These are phyloP conservation scores for Pachypeltis micranthus DNA, from an alignment of 1,140 invertebrate genomes.

Conservation along the genomic window DNA sequence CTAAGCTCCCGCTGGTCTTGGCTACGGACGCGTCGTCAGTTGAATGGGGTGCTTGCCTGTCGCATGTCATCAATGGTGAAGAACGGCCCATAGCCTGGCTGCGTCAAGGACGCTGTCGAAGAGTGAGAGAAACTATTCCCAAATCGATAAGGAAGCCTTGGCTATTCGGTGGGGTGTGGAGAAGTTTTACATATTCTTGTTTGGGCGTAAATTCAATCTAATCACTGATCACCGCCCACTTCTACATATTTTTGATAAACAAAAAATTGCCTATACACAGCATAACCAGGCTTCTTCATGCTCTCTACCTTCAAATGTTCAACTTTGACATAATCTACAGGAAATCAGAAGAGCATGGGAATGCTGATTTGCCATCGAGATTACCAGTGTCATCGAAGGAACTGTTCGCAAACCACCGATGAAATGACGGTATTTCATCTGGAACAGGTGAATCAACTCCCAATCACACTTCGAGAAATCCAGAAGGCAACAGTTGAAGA, in stretches of 20 bases:
- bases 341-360: constrained; percentile 23
- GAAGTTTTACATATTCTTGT: constrained; percentile 34
- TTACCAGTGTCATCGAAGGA: constrained; percentile 15
- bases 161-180: constrained; percentile 33
- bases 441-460: neutral
- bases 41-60: constrained; percentile 38
- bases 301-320: constrained; percentile 31
- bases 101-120: constrained; percentile 33
- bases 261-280: constrained; percentile 28
- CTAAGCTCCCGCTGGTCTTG: constrained; percentile 32
- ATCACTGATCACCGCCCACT: constrained; percentile 26
- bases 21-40: constrained; percentile 38
- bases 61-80: constrained; percentile 33
- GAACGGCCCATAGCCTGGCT: constrained; percentile 37
- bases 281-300: constrained; percentile 31
- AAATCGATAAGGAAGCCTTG: constrained; percentile 38
- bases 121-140: constrained; percentile 31
- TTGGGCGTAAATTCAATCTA: constrained; percentile 17
- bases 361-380: constrained; percentile 31
- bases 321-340: constrained; percentile 32
- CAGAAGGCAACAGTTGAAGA: neutral
- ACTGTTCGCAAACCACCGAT: neutral
- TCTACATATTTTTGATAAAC: constrained; percentile 33
- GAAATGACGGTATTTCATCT: constrained; percentile 1
- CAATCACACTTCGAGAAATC: constrained; percentile 2